Evolutionary conservation across 1,140 invertebrate species (phyloP).

Genomic region (Druon quercuslanigerum): DNA sequence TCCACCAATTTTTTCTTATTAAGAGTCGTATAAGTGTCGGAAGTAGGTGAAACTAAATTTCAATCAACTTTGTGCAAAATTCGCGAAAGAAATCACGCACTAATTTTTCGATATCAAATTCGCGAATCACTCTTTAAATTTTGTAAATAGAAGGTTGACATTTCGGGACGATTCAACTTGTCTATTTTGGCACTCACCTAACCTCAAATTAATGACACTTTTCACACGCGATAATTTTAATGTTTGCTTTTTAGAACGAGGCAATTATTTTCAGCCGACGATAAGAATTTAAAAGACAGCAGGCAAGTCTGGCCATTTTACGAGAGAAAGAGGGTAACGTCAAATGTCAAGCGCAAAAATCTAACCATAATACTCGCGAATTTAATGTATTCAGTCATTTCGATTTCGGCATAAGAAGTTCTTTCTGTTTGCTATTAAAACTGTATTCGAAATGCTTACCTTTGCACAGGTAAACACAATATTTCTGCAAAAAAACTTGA

Average conservation of each 20-base stretch:
- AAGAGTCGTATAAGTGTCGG: not conserved
- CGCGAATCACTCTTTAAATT: not conserved
- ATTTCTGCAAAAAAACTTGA: not conserved
- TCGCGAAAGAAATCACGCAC: not conserved
- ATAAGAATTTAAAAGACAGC: not conserved
- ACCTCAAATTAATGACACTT: conserved; percentile 2
- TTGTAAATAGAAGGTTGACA: not conserved
- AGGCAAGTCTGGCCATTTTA: conserved; percentile 18
- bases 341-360: conserved; percentile 28
- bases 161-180: not conserved
- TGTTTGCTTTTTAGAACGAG: not conserved
- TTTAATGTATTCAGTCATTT: not conserved
- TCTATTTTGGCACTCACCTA: not conserved
- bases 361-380: not conserved
- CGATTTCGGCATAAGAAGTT: not conserved
- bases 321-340: not conserved
- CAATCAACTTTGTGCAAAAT: not conserved
- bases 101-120: not conserved
- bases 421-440: not conserved
- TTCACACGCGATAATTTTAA: not conserved
- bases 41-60: not conserved
- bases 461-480: conserved; percentile 22
- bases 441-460: conserved; percentile 10
- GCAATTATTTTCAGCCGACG: not conserved
- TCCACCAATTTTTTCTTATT: not conserved